Evolutionary conservation across 2,113 vertebrate genomes (phyloP), one percentile per base, ranked within the genome.

Genomic region (Oncorhynchus tshawytscha): DNA sequence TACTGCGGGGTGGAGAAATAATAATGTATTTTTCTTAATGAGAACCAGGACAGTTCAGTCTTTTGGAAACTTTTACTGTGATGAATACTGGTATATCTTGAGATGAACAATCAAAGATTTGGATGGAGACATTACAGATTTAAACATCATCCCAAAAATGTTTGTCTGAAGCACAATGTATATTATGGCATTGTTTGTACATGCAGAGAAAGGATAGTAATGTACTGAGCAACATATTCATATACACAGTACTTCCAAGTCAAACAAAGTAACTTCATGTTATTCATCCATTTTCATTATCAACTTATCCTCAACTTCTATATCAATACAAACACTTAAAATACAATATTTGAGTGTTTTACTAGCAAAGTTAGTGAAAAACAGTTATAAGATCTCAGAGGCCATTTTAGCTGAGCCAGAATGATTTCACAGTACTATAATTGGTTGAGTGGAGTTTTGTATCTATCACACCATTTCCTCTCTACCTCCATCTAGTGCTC

Each of bases 401-500:
- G 39, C 39, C 18, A 20, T 57, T 57, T 57, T 7, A 18, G 3
- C 54, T 57, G 54, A 20, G 54, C 20, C 20, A 57, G 54, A 20
- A 18, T 57, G 54, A 20, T 54, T 16, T 18, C 24, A 29, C 25
- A 67, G 65, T 29, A 29, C 15, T 31, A 3, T 31, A 5, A 31
- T 29, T 67, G 60, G 24, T 25, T 64, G 24, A 22, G 9, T n/a
- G 20, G 20, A 24, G 60, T 64, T 25, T 11, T 2, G 5, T 64
- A 31, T 31, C 27, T 29, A 25, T n/a, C 45, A 20, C 15, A 24
- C 2, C 20, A 49, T 24, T 7, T 9, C 12, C 11, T 69, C n/a
- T 70, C 4, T 69, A 2, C 18, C 11, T 80, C 15, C 79, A 76
- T 27, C 11, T 82, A 97, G 96, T 18, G 87, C 89, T 1, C 86